phyloP scores from a whole-genome alignment of 2,797 vertebrate genomes.

The Spatula clypeata region DNA sequence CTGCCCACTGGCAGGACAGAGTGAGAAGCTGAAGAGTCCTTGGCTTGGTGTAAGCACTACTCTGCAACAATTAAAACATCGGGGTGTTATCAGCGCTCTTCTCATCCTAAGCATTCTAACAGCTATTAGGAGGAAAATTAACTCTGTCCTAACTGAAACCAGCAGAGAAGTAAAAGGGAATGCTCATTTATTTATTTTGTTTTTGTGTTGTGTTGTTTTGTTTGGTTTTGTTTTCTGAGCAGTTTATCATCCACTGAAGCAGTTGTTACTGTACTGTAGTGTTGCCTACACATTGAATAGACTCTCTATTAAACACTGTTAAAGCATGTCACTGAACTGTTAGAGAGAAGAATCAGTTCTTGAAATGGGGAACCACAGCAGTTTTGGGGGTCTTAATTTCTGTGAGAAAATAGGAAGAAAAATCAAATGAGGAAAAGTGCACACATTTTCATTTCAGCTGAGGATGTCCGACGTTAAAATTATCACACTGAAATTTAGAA shows the following conservation, averaged over 20 bases:
- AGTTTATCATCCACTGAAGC: background rate
- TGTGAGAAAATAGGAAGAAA: background rate
- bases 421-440: background rate
- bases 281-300: background rate
- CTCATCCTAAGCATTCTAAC: too few relatives aligned
- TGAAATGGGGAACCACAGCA: background rate
- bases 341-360: background rate
- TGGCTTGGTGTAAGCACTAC: too few relatives aligned
- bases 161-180: background rate
- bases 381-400: background rate
- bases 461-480: background rate
- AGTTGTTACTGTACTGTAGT: background rate
- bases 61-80: too few relatives aligned
- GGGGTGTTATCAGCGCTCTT: too few relatives aligned
- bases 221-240: background rate
- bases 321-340: background rate
- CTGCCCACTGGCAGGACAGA: too few relatives aligned
- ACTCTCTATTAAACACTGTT: background rate
- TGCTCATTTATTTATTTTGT: background rate
- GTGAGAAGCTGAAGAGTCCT: too few relatives aligned
- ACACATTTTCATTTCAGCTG: background rate
- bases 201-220: background rate
- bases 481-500: background rate
- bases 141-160: too few relatives aligned
- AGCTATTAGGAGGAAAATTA: too few relatives aligned